Evolutionary conservation across 2,113 vertebrate species (phyloP).

Genomic region (Chloropsis cyanopogon): DNA sequence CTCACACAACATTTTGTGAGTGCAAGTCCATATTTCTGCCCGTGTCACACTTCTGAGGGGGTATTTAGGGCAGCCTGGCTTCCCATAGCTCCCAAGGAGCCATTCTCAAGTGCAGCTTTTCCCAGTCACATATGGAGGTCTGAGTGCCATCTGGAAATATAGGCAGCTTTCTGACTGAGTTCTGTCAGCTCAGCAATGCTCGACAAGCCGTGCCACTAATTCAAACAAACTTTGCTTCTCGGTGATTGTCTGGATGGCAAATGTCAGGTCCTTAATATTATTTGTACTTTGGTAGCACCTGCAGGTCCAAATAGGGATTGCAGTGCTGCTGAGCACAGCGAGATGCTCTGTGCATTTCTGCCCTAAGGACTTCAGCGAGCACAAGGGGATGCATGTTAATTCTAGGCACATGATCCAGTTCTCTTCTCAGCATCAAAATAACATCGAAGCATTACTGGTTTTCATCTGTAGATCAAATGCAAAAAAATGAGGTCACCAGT

Average conservation of each 20-base stretch:
- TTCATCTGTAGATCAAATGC: background rate
- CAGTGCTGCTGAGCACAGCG: background rate
- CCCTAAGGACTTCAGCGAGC: background rate
- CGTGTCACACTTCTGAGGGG: background rate
- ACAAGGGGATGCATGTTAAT: background rate
- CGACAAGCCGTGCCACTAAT: background rate
- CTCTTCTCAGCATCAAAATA: background rate
- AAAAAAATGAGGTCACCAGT: background rate
- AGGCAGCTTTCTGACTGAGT: background rate
- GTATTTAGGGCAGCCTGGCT: background rate
- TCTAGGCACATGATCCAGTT: background rate
- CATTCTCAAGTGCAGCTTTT: background rate
- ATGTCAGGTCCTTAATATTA: background rate
- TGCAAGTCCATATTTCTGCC: background rate
- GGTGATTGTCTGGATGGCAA: background rate
- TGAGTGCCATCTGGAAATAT: background rate
- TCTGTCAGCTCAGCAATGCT: background rate
- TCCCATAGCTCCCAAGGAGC: background rate
- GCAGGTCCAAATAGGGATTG: background rate
- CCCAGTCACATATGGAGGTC: background rate
- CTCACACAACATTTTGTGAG: background rate
- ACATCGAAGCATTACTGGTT: background rate
- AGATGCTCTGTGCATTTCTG: background rate
- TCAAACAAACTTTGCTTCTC: background rate
- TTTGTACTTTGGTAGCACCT: constrained; percentile 25